phyloP scores from a whole-genome alignment of 2,797 vertebrate genomes.

The Ctenochaetus hawaiiensis region DNA sequence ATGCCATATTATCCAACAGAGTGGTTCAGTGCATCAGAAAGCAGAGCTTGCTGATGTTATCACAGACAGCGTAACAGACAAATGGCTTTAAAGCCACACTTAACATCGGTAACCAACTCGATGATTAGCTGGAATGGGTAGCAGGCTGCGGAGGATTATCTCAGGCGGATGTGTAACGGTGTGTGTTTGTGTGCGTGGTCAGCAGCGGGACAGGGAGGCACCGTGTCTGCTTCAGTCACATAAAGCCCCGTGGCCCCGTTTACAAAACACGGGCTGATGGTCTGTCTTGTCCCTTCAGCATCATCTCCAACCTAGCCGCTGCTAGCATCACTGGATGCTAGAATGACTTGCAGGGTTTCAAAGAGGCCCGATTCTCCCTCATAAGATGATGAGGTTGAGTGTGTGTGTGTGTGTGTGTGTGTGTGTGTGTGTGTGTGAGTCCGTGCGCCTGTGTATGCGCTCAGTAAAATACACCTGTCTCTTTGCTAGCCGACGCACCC shows the following conservation, averaged over 20 bases:
- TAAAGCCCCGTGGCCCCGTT: slow-evolving; percentile 7
- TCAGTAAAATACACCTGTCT: slow-evolving; percentile 61
- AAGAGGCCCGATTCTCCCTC: slow-evolving; percentile 30
- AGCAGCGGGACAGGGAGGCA: slow-evolving; percentile 33
- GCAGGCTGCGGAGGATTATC: slow-evolving; percentile 60
- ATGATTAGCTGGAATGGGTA: slow-evolving; percentile 57
- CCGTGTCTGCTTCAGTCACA: slow-evolving; percentile 33
- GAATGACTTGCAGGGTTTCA: slow-evolving; percentile 78
- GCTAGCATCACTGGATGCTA: slow-evolving; percentile 66
- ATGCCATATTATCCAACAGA: slow-evolving; percentile 53
- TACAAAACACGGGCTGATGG: slow-evolving; percentile 28
- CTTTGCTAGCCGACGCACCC: slow-evolving; percentile 9
- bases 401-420: background rate
- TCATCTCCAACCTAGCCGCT: slow-evolving; percentile 46
- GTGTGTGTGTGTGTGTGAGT: background rate
- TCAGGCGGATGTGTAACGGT: slow-evolving; percentile 44
- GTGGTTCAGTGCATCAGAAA: slow-evolving; percentile 39
- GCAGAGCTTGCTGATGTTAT: slow-evolving; percentile 53
- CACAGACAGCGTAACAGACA: slow-evolving; percentile 27
- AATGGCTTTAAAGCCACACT: slow-evolving; percentile 25
- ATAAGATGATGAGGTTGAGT: slow-evolving; percentile 17
- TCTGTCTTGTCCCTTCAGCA: slow-evolving; percentile 44
- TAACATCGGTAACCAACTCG: slow-evolving; percentile 27
- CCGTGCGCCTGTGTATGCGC: slow-evolving; percentile 11
- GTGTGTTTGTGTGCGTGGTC: slow-evolving; percentile 19